phyloP scores from a whole-genome alignment of 2,113 vertebrate genomes.

The Pelecanus crispus region DNA sequence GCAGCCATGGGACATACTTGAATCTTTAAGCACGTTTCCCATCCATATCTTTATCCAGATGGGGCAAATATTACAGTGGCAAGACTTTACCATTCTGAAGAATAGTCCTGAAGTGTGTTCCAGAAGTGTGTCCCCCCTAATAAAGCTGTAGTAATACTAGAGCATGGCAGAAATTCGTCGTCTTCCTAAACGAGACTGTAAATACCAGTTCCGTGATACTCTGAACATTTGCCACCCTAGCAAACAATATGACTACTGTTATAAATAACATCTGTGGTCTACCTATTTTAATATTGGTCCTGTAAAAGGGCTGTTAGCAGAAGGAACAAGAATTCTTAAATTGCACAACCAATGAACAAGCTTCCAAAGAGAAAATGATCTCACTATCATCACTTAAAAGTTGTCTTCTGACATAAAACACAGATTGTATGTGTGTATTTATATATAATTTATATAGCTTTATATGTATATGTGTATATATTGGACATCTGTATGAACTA shows the following conservation, averaged over 20 bases:
- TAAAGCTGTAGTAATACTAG: background rate
- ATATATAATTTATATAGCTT: background rate
- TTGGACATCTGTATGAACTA: slow-evolving; percentile 30
- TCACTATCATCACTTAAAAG: background rate
- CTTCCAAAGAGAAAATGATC: background rate
- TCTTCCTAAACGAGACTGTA: background rate
- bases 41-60: background rate
- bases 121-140: background rate
- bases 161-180: background rate
- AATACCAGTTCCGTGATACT: background rate
- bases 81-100: background rate
- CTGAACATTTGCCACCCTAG: background rate
- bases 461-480: slow-evolving; percentile 44
- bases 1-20: background rate
- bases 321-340: background rate
- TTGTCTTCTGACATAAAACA: background rate
- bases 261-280: background rate
- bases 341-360: background rate
- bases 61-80: background rate
- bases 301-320: background rate
- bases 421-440: slow-evolving; percentile 45
- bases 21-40: background rate
- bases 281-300: background rate
- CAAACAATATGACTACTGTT: background rate
- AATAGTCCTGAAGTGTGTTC: background rate